phyloP scores from a whole-genome alignment of 2,888 invertebrate species.

The Eupithecia subumbrata region DNA sequence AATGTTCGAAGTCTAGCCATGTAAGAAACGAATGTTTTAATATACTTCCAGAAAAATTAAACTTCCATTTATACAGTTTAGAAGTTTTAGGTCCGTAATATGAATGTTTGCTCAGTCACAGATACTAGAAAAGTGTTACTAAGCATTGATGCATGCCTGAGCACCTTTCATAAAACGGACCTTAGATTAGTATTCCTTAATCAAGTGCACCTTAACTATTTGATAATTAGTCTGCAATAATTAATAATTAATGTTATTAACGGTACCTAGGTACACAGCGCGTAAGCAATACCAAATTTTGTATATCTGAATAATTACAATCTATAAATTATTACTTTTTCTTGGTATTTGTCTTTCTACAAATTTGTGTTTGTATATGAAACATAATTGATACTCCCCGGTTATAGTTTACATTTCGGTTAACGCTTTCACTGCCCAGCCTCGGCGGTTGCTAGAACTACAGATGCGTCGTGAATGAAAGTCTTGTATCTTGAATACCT shows the following conservation, averaged over 20 bases:
- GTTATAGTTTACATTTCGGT: too few relatives aligned
- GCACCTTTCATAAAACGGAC: not conserved
- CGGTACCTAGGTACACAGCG: not conserved
- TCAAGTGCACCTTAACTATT: conserved; percentile 25
- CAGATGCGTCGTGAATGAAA: too few relatives aligned
- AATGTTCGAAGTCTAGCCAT: not conserved
- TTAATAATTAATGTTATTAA: not conserved
- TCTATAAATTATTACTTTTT: too few relatives aligned
- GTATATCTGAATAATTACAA: too few relatives aligned
- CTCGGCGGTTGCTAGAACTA: too few relatives aligned
- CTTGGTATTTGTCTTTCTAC: too few relatives aligned
- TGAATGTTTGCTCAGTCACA: not conserved
- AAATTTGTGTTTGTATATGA: too few relatives aligned
- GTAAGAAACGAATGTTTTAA: not conserved
- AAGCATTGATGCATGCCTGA: not conserved
- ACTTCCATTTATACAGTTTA: not conserved
- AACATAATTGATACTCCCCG: too few relatives aligned
- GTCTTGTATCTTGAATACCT: too few relatives aligned
- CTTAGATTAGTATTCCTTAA: not conserved
- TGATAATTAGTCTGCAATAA: conserved; percentile 17
- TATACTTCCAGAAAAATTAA: not conserved
- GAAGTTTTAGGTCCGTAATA: not conserved
- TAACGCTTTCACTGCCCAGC: too few relatives aligned
- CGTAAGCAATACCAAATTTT: too few relatives aligned
- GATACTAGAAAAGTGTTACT: not conserved